These are phyloP conservation scores for Drosophila elegans DNA, from an alignment of 1,140 invertebrate species.

Conservation along the genomic window DNA sequence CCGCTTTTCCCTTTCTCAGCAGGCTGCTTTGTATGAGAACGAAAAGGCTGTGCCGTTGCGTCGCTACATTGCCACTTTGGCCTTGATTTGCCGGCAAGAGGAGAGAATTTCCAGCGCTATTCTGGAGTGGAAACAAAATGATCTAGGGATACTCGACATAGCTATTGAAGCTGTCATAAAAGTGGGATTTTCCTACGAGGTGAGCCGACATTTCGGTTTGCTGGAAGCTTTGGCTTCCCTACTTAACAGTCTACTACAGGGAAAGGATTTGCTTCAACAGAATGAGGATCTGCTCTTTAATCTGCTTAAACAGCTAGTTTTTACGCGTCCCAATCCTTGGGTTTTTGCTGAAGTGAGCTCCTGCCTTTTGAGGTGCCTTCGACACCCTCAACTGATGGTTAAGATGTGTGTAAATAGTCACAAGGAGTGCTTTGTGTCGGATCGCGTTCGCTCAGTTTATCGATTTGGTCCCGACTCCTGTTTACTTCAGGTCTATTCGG, in stretches of 20 bases:
- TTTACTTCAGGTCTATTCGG: slow-evolving; percentile 72
- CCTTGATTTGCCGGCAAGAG: slow-evolving; percentile 57
- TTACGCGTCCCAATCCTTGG: slow-evolving; percentile 68
- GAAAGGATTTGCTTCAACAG: not conserved
- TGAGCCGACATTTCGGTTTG: slow-evolving; percentile 65
- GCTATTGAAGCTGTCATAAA: slow-evolving; percentile 57
- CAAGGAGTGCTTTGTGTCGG: slow-evolving; percentile 54
- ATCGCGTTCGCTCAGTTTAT: slow-evolving; percentile 68
- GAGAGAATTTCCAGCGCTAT: slow-evolving; percentile 33
- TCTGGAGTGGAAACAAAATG: slow-evolving; percentile 43
- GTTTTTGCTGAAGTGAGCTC: slow-evolving; percentile 67
- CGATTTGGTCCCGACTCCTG: slow-evolving; percentile 72
- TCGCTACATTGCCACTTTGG: slow-evolving; percentile 66
- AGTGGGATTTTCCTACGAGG: slow-evolving; percentile 67
- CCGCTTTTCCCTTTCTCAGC: slow-evolving; percentile 35
- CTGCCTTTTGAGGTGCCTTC: slow-evolving; percentile 54
- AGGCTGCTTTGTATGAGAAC: slow-evolving; percentile 28
- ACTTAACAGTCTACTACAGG: slow-evolving; percentile 49
- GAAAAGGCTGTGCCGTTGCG: slow-evolving; percentile 63
- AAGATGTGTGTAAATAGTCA: slow-evolving; percentile 63
- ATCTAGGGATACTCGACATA: slow-evolving; percentile 56
- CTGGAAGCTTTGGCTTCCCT: slow-evolving; percentile 61
- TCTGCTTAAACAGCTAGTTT: slow-evolving; percentile 68
- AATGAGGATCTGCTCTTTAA: slow-evolving; percentile 36
- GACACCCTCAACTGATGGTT: slow-evolving; percentile 28